These are phyloP conservation scores for Chaunax sp. DNA, from an alignment of 2,797 vertebrate genomes.

Conservation along the genomic window DNA sequence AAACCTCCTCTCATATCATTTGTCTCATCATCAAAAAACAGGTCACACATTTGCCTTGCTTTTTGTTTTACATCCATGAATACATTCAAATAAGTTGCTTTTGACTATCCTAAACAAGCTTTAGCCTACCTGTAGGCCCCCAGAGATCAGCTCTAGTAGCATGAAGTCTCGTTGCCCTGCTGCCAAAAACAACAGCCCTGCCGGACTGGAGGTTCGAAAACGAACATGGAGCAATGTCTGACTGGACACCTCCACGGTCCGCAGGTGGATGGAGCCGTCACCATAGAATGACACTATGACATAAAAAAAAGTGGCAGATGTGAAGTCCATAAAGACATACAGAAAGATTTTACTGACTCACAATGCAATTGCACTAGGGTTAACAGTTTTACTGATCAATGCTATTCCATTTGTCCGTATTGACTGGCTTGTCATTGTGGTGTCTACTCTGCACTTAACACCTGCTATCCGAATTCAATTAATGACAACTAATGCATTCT, in stretches of 20 bases:
- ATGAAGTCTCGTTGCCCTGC: slow-evolving; percentile 85
- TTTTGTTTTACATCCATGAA: not conserved
- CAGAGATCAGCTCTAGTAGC: slow-evolving; percentile 86
- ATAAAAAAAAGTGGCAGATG: not conserved
- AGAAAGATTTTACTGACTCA: not conserved
- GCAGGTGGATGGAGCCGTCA: slow-evolving; percentile 88
- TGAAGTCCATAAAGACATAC: not conserved
- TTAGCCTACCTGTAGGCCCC: slow-evolving; percentile 82
- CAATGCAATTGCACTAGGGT: not conserved
- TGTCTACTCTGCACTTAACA: slow-evolving; percentile 54
- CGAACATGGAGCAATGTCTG: slow-evolving; percentile 84
- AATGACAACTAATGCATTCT: slow-evolving; percentile 77
- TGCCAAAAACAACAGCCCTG: slow-evolving; percentile 89
- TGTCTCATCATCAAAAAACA: not conserved
- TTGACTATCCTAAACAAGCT: not conserved
- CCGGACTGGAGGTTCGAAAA: slow-evolving; percentile 86
- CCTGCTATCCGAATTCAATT: slow-evolving; percentile 73
- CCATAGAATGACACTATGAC: slow-evolving; percentile 91
- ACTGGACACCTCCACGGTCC: slow-evolving; percentile 77
- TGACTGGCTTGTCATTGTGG: slow-evolving; percentile 42
- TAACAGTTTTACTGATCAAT: not conserved
- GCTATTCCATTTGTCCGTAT: slow-evolving; percentile 39
- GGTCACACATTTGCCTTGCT: no score
- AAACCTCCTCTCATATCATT: not conserved
- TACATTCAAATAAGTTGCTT: not conserved